Conservation (phyloP, 2,797 vertebrate genomes). For the Pyrocephalus nanus region DNA sequence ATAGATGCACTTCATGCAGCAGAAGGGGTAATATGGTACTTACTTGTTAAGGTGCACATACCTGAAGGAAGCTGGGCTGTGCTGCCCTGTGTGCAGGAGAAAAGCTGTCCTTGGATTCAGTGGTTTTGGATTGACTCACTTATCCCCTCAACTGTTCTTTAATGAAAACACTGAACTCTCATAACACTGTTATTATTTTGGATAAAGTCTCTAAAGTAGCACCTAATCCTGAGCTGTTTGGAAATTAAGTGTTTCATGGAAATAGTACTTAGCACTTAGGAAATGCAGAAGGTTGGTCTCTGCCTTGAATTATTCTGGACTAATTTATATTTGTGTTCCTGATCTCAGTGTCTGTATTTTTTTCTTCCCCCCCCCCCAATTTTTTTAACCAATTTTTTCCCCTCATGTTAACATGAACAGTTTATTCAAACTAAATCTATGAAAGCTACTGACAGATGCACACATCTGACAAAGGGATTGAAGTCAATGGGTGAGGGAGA, state of each 20-base stretch:
- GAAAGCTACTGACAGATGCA: not conserved
- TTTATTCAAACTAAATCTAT: not conserved
- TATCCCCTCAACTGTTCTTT: not conserved
- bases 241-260: slow-evolving; percentile 3
- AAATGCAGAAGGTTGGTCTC: not conserved
- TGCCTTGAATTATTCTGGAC: not conserved
- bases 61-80: not conserved
- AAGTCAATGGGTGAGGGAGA: not conserved
- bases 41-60: not conserved
- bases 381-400: accelerated
- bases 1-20: not conserved
- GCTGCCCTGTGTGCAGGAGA: not conserved
- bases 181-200: not conserved
- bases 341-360: not conserved
- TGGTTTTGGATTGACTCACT: not conserved
- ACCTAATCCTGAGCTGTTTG: not conserved
- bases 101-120: not conserved
- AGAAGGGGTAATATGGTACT: not conserved
- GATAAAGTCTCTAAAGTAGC: not conserved
- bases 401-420: not conserved
- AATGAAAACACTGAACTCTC: not conserved
- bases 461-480: not conserved
- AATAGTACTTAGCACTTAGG: not conserved
- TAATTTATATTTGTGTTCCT: not conserved
- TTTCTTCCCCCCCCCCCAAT: accelerated